phyloP scores from a whole-genome alignment of 2,888 invertebrate genomes.

The Carabus problematicus region DNA sequence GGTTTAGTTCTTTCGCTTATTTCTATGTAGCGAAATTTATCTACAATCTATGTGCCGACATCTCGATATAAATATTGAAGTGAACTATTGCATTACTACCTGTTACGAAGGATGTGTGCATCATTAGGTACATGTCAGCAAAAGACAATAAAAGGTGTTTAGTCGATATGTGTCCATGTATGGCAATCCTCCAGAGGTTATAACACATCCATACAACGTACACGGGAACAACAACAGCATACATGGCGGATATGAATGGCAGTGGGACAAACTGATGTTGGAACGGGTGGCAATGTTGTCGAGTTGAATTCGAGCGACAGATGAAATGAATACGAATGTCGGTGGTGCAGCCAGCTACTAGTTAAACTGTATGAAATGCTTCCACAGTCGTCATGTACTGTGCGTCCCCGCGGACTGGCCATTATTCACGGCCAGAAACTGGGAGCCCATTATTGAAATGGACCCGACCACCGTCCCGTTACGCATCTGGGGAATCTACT shows the following conservation, averaged over 20 bases:
- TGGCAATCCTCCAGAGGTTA: conserved; percentile 19
- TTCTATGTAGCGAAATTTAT: too few species aligned
- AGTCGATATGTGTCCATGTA: too few species aligned
- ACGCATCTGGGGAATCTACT: conserved; percentile 47
- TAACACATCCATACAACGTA: conserved; percentile 7
- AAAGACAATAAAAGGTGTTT: too few species aligned
- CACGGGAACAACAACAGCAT: conserved; percentile 15
- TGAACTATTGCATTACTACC: too few species aligned
- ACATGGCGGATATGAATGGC: not conserved
- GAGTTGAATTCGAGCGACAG: not conserved
- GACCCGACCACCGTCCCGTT: conserved; percentile 39
- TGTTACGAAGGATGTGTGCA: too few species aligned
- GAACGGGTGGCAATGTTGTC: not conserved
- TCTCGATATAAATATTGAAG: too few species aligned
- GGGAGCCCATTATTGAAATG: conserved; percentile 49
- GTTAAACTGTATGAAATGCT: conserved; percentile 31
- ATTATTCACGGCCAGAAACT: conserved; percentile 45
- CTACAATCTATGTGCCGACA: too few species aligned
- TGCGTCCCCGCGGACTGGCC: conserved; percentile 27
- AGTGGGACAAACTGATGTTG: too few species aligned
- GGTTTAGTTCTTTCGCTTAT: too few species aligned
- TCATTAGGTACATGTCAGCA: too few species aligned
- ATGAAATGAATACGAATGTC: not conserved
- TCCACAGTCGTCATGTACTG: conserved; percentile 32
- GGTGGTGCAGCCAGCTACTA: not conserved